Conservation (phyloP, 2,888 invertebrate species). For the Suillia variegata region DNA sequence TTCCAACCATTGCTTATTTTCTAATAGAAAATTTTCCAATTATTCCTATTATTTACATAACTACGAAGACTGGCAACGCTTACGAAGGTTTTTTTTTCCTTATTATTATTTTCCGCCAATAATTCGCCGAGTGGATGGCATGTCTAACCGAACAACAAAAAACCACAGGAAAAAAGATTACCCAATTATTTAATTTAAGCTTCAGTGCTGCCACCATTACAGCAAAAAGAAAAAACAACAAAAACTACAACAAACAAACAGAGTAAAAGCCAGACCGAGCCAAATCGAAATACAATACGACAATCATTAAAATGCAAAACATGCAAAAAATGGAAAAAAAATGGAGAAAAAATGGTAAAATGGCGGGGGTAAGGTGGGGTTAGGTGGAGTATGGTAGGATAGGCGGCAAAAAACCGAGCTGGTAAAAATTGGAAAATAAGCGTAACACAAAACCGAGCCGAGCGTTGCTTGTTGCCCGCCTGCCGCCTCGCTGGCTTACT, state of each 20-base stretch:
- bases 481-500: conserved; percentile 18
- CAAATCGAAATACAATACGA: conserved; percentile 33
- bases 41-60: too few species aligned
- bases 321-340: conserved; percentile 17
- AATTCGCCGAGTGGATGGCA: too few species aligned
- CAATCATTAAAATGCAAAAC: conserved; percentile 37
- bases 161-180: too few species aligned
- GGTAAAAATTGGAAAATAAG: conserved; percentile 54
- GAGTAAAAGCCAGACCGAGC: too few species aligned
- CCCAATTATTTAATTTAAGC: conserved; percentile 59
- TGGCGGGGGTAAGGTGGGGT: conserved; percentile 32
- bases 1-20: too few species aligned
- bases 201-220: conserved; percentile 44
- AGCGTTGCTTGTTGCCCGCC: conserved; percentile 22
- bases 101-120: too few species aligned
- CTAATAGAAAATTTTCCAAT: too few species aligned
- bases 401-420: not conserved
- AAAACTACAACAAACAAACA: conserved; percentile 10
- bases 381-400: too few species aligned
- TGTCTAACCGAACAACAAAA: too few species aligned
- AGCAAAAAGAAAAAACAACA: too few species aligned
- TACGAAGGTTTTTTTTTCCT: too few species aligned
- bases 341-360: conserved; percentile 36
- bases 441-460: conserved; percentile 51
- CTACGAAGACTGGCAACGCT: too few species aligned